Evolutionary conservation across 2,797 vertebrate genomes (phyloP).

Genomic region (Liparis tanakae): DNA sequence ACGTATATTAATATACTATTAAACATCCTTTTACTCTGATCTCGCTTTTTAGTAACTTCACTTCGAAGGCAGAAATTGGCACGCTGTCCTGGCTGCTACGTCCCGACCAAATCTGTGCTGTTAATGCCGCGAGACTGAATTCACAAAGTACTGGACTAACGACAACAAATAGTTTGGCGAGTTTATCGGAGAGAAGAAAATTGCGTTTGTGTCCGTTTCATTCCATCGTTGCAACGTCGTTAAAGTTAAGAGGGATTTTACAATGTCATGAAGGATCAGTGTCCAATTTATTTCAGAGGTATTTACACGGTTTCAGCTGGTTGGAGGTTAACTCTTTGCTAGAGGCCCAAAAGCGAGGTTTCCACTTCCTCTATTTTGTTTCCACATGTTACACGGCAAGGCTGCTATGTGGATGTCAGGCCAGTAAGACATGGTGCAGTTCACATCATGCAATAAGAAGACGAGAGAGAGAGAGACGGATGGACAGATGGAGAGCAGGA

Average conservation of each 20-base stretch:
- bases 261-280: background rate
- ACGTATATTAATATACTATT: background rate
- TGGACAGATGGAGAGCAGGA: constrained; percentile 70
- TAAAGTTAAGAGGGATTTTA: background rate
- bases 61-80: constrained; percentile 45
- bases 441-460: constrained; percentile 38
- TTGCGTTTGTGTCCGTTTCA: constrained; percentile 11
- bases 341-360: constrained; percentile 21
- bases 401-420: constrained; percentile 19
- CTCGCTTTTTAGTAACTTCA: constrained; percentile 33
- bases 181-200: background rate
- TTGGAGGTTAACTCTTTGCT: constrained; percentile 1
- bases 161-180: constrained; percentile 20
- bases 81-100: constrained; percentile 51
- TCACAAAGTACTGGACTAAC: constrained; percentile 39
- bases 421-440: constrained; percentile 14
- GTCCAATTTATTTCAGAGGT: background rate
- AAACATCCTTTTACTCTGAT: constrained; percentile 8
- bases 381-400: constrained; percentile 2
- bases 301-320: constrained; percentile 6
- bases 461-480: constrained; percentile 42
- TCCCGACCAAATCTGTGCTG: constrained; percentile 73
- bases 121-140: constrained; percentile 45
- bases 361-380: constrained; percentile 29
- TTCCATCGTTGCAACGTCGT: background rate